Evolutionary conservation across 1,140 invertebrate species (phyloP), one percentile per base, ranked within the genome.

Genomic region (Panonychus citri): DNA sequence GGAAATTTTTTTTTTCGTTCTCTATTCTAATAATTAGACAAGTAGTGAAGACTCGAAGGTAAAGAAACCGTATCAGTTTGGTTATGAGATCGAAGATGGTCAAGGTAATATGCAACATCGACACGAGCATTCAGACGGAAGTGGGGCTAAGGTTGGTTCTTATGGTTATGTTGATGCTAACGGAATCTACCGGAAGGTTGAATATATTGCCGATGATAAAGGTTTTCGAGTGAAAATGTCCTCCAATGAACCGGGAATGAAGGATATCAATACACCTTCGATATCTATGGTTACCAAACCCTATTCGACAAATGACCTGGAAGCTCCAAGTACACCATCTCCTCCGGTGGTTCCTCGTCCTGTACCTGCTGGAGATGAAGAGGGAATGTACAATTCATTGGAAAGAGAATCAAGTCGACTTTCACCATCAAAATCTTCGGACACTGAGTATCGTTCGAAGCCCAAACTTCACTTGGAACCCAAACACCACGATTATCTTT

Each of bases 61-160:
- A 10, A 46, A 46, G 21, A 46, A 46, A 46, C 43, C 43, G 15
- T 63, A 57, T 53, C 40, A 57, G 17, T 63, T 59, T 19, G 59
- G 60, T 12, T 63, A 63, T 43, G 51, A 59, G 24, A 57, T 60
- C 39, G 39, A 59, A n/a, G 62, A 63, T 40, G 62, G 54, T 21
- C 34, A 57, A 3, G 62, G 62, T 7, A 63, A 61, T 26, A 56
- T 30, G 17, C 60, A 61, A 40, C 53, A 63, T 50, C 59, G 58
- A 12, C 53, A 60, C 3, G 63, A 64, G 28, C 42, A 50, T 15
- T 27, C 42, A 21, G 62, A 64, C 56, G 58, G 43, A 51, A 51
- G 27, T 28, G 40, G 40, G 24, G 54, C 27, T 26, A 28, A 30
- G 15, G 10, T 17, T 27, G 54, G 54, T 25, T 28, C 40, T 17